Percentiles rank a stretch among this genome's conserved stretches.
Conservation (phyloP, 2,888 invertebrate genomes). For the Nasonovia ribisnigri region DNA sequence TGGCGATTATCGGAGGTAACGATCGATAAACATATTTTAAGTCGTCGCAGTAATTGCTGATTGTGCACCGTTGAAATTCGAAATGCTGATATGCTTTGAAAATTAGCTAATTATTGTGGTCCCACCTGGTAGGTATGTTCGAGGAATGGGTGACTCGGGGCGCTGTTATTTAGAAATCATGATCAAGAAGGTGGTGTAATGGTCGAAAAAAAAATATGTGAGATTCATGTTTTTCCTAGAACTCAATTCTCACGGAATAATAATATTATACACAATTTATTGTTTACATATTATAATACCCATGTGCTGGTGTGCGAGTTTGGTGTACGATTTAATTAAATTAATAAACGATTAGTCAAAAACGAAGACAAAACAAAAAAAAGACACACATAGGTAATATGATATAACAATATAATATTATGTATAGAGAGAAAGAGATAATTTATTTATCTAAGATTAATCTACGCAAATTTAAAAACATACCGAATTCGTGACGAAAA, state of each 20-base stretch:
- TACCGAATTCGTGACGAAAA: conserved; percentile 51
- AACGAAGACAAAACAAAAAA: not conserved
- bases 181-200: not conserved
- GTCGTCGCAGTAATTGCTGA: not conserved
- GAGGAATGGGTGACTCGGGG: not conserved
- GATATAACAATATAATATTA: not conserved
- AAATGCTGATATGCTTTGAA: conserved; percentile 9
- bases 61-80: not conserved
- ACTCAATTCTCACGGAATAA: not conserved
- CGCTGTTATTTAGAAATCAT: not conserved
- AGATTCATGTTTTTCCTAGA: not conserved
- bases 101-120: not conserved
- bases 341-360: not conserved
- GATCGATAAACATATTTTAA: conserved; percentile 25
- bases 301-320: not conserved
- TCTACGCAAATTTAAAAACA: not conserved
- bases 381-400: not conserved
- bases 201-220: not conserved
- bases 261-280: not conserved
- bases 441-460: not conserved
- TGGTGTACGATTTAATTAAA: not conserved
- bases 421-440: not conserved
- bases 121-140: not conserved
- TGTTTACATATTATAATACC: not conserved
- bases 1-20: not conserved